Base-by-base conservation (phyloP, 1,140 invertebrate species). In the Phymorhynchus buccinoides region DNA sequence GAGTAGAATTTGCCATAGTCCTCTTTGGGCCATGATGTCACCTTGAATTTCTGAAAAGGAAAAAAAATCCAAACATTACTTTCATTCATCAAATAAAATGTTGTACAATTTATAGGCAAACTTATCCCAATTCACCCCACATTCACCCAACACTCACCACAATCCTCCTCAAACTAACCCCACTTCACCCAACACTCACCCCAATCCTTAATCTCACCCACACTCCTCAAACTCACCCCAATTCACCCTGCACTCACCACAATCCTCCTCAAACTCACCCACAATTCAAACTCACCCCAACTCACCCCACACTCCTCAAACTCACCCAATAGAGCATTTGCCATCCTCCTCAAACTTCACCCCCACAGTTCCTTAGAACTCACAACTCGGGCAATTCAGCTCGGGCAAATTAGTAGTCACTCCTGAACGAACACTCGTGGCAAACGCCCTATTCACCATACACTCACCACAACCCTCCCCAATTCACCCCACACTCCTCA, bases 1-100 rank as follows among this genome's bases (percentile, higher is more conserved):
- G 95, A 95, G 91, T 96, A 96, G 92, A 98, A 98, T 91, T 97
- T 97, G 18, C 97, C 97, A 93, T 96, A 96, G 87, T 97, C 96
- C 84, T 95, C 95, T 88, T 95, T 95, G 0, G 96, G 95, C 87
- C 97, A 96, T 0, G 94, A 92, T 30, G 96, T 96, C 3, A 97
- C 96, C 89, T 96, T 95, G 90, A 97, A 97, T 91, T 97, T 96
- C 97, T 97, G 88, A 78, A 91, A 92, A 79, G 68, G 1, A 12
- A 48, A 3, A n/a, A 22, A 16, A 35, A 73, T 16, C 30, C 39
- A 71, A 7, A 14, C 27, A 73, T 35, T 41, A 66, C 68, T 42
- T 9, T 39, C 62, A 12, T 41, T 14, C 4, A 82, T 9, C 4
- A 22, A 66, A 66, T n/a, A 66, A n/a, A 14, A 66, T 14, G 27